Base-by-base conservation (phyloP, 2,797 vertebrate genomes). In the Tenualosa ilisha region DNA sequence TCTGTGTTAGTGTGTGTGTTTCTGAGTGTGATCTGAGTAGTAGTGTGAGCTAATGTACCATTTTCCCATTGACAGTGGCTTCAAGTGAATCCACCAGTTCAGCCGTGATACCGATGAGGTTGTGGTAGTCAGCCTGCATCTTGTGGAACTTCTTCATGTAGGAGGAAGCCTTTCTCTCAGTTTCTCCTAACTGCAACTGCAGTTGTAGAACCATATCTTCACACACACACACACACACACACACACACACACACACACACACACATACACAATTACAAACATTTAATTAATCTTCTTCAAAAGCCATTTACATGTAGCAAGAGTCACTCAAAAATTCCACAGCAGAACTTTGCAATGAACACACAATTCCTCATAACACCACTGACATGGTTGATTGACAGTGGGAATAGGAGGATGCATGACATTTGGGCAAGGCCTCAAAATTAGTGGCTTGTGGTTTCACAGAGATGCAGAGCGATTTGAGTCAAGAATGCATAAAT, bases 61-160 rank as follows among this genome's bases (percentile, higher is more conserved):
- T 97, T 93, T 97, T 98, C 90, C 98, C 98, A 2, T 93, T 97
- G 91, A 98, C 93, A 0, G 97, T 97, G 88, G 97, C 97, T 89
- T 98, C 97, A 75, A 99, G 93, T 0, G 97, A 97, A 90, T 99
- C 98, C 17, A 99, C 97, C 87, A 99, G 95, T 89, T 99, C 98
- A 1, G 98, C 97, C 0, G 97, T 96, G 92, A 99, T 94, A 0
- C 96, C 97, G 5, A 98, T 97, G 88, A 99, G 95, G 87, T 96
- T 98, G 92, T 95, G 96, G 91, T 99, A 97, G 90, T 98, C 97
- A 0, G 92, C 93, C 90, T 97, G 96, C 92, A 97, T 94, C 91
- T 96, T 97, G 86, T 94, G 96, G 88, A 97, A 96, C 81, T 92
- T 95, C 81, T 95, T 96, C 88, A 96, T 89, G 84, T 96, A 97